Evolutionary conservation across 2,113 vertebrate species (phyloP), one percentile per base, ranked within the genome.

Genomic region (Ursus arctos): DNA sequence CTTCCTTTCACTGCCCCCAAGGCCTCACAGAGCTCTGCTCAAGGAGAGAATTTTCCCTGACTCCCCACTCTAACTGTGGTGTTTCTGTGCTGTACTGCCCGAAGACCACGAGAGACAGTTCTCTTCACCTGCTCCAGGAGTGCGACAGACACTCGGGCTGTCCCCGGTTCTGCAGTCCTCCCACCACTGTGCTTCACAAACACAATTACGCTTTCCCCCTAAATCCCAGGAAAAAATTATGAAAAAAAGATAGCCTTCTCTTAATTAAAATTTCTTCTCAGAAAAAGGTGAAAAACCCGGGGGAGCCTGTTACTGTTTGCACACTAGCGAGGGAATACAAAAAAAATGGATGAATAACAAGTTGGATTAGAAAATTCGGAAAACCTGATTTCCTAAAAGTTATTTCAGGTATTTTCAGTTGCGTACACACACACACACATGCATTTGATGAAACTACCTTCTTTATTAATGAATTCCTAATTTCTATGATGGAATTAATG

Each of bases 21-120:
- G 40, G 57, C 63, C 85, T 88, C 85, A 36, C 40, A 69, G 93
- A 76, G 18, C 69, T 93, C 80, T 93, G 72, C 80, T 93, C 90
- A 7, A 85, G 92, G 55, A 94, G 77, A 65, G 79, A 72, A 43
- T 80, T 55, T 51, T 26, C 59, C 71, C 61, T 28, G 92, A 88
- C 88, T 92, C 84, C 65, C 83, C 51, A 72, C 10, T 55, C 61
- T 40, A 18, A n/a, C 55, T 6, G 40, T 79, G 79, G 61, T 28
- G 28, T 49, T 80, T 96, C 71, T 84, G 40, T 22, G 47, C 55
- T 26, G 1, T 19, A 6, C 49, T 40, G 7, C 36, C 72, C 59
- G 47, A 83, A 83, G 61, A 65, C 10, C 19, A 43, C 7, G 12
- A 1, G 2, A 47, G 81, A 49, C 4, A 24, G 28, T 24, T 63